Base-by-base conservation (phyloP, 2,888 invertebrate genomes). In the Ellobium chinense region DNA sequence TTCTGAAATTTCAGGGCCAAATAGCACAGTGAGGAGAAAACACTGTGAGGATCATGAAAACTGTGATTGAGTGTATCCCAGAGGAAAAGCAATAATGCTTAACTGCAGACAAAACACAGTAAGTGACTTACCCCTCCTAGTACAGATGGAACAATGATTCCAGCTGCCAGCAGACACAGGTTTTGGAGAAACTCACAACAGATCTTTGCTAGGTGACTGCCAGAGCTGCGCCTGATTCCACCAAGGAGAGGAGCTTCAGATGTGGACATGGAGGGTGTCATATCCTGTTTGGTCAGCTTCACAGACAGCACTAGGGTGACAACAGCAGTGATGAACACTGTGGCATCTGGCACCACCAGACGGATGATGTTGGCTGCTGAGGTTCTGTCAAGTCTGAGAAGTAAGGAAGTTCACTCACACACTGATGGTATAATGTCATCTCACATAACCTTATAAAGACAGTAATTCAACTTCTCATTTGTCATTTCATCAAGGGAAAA, bases 291-390 rank as follows among this genome's bases (percentile, higher is more conserved):
- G 29, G 54, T 54, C 9, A 76, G 21, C 54, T 76, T 76, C 24
- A 66, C 27, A 3, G 70, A 37, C 69, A 72, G 60, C 24, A 37
- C 78, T 29, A 78, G 56, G 4, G 89, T 87, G 7, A 91, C 69
- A 31, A 92, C 80, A 36, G 90, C 85, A 58, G 88, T 83, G 29
- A 90, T 66, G 73, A 91, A 89, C 3, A 90, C 88, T 1, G 81
- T 85, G 21, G 89, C 86, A 83, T 92, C 92, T 5, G 92, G 92
- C 3, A 89, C 72, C n/a, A 92, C 84, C 54, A 92, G 86, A 27
- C 92, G 85, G 5, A 90, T 79, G n/a, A 84, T 90, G 88, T 21
- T 84, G 70, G 14, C 81, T 72, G n/a, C 87, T 84, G 4, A 87
- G 87, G 65, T 78, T 77, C 34, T 62, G 79, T 90, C 89, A 75